Evolutionary conservation across 2,888 invertebrate species (phyloP).

Genomic region (Drosophila buzzatii): DNA sequence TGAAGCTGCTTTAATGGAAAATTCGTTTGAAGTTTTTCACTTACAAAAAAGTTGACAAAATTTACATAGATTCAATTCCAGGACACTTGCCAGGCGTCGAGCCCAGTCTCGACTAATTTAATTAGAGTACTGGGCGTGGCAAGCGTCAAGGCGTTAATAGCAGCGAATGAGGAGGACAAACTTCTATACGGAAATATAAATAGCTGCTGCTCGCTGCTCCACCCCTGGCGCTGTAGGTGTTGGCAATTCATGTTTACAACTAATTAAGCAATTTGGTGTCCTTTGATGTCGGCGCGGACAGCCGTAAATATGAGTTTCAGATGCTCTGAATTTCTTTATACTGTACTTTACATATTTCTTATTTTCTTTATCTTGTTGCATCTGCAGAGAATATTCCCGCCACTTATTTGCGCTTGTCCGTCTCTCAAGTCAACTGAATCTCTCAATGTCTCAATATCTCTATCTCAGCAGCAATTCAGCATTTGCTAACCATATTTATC

Average conservation of each 20-base stretch:
- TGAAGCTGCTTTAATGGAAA: conserved; percentile 55
- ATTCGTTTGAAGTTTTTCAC: conserved; percentile 72
- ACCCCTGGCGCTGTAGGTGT: conserved; percentile 48
- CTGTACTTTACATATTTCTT: conserved; percentile 1
- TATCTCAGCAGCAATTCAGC: conserved; percentile 33
- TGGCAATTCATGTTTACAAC: conserved; percentile 78
- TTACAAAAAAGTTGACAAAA: conserved; percentile 68
- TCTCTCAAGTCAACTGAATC: conserved; percentile 48
- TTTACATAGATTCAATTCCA: conserved; percentile 62
- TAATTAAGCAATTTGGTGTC: conserved; percentile 72
- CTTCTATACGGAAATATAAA: conserved; percentile 44
- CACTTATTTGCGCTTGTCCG: conserved; percentile 69
- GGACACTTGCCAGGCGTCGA: conserved; percentile 37
- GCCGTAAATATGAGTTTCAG: conserved; percentile 42
- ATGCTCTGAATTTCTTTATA: conserved; percentile 26
- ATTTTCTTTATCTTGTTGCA: background rate
- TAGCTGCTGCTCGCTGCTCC: conserved; percentile 26
- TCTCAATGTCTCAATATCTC: conserved; percentile 18
- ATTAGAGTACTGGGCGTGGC: conserved; percentile 71
- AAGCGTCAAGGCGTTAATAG: conserved; percentile 74
- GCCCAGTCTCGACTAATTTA: conserved; percentile 63
- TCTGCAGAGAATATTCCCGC: conserved; percentile 16
- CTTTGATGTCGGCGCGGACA: conserved; percentile 61
- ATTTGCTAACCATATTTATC: conserved; percentile 49
- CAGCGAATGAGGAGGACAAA: conserved; percentile 58